phyloP scores from a whole-genome alignment of 2,113 vertebrate species.

The Condylura cristata region DNA sequence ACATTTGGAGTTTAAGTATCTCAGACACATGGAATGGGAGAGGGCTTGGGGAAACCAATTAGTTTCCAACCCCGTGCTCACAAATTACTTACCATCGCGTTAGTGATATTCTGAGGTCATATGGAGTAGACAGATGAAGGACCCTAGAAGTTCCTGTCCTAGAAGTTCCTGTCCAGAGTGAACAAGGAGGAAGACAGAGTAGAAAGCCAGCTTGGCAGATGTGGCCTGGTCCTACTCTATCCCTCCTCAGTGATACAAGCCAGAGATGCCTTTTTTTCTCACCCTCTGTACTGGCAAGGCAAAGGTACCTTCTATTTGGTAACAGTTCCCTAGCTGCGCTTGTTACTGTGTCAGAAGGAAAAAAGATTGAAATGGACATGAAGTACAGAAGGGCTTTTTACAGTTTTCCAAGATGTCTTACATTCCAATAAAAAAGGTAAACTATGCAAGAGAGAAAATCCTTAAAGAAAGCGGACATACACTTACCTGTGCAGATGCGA shows the following conservation, averaged over 20 bases:
- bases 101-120: neutral
- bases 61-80: neutral
- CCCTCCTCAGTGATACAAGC: neutral
- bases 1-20: neutral
- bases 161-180: neutral
- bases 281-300: neutral
- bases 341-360: neutral
- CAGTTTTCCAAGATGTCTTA: neutral
- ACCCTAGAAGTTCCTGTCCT: too few relatives aligned
- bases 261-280: too few relatives aligned
- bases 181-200: neutral
- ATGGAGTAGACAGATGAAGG: neutral
- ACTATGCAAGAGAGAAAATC: conserved; percentile 2
- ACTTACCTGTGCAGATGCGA: conserved; percentile 77
- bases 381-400: neutral
- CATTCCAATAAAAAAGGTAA: neutral
- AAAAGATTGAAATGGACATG: neutral
- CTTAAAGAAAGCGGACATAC: neutral
- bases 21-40: neutral
- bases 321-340: fast-evolving
- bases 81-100: neutral
- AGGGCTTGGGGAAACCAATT: neutral
- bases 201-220: too few relatives aligned
- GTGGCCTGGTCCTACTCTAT: neutral
- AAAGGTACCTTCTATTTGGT: neutral